Evolutionary conservation across 2,797 vertebrate genomes (phyloP).

Genomic region (Pyrocephalus nanus): DNA sequence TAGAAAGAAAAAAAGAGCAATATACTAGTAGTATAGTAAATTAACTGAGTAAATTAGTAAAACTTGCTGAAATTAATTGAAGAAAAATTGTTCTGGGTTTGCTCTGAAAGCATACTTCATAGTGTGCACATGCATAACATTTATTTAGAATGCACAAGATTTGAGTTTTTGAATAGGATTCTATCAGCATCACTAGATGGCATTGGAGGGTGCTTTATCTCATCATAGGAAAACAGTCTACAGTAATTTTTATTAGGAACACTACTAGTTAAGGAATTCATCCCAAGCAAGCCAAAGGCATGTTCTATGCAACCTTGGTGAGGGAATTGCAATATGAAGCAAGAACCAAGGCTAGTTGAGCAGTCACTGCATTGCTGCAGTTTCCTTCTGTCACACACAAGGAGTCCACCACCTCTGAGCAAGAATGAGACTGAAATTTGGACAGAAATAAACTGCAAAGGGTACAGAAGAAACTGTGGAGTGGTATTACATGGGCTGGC

Average conservation of each 20-base stretch:
- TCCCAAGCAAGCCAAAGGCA: background rate
- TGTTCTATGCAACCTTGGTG: background rate
- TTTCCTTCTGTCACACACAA: background rate
- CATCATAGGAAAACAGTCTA: background rate
- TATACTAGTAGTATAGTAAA: background rate
- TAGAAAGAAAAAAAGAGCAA: background rate
- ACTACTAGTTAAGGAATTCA: background rate
- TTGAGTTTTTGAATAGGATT: background rate
- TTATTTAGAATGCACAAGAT: background rate
- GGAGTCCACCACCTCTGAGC: background rate
- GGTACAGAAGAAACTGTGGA: background rate
- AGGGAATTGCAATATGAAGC: background rate
- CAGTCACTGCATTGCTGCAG: background rate
- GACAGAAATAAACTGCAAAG: background rate
- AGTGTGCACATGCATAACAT: fast-evolving
- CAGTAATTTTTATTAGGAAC: background rate
- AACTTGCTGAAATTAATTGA: background rate
- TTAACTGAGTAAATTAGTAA: background rate
- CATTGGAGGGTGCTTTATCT: constrained; percentile 48
- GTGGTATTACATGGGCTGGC: background rate
- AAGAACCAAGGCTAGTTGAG: background rate
- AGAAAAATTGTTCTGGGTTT: background rate
- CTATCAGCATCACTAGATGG: constrained; percentile 53
- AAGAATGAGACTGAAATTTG: background rate
- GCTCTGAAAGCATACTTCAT: background rate